These are phyloP conservation scores for Hemicentrotus pulcherrimus DNA, from an alignment of 35 echinoderm and acorn worm species.

Conservation along the genomic window DNA sequence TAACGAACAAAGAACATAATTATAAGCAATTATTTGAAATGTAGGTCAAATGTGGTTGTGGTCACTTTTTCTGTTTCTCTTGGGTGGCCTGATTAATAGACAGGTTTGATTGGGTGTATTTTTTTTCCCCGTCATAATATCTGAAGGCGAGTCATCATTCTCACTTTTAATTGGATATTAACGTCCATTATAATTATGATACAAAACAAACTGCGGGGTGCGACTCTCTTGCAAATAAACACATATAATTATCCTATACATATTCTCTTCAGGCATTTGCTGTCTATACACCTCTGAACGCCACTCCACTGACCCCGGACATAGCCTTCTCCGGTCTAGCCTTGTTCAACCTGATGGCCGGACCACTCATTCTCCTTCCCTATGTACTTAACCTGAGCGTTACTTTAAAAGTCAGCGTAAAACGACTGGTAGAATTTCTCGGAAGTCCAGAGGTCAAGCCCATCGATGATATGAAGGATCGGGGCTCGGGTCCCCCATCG, in stretches of 20 bases:
- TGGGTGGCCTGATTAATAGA: too few species aligned
- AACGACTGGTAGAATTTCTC: slow-evolving; percentile 55
- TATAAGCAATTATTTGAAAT: too few species aligned
- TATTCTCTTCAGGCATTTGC: slow-evolving; percentile 61
- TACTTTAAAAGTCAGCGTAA: slow-evolving; percentile 53
- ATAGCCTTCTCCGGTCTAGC: slow-evolving; percentile 65
- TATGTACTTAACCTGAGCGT: slow-evolving; percentile 49
- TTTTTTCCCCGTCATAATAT: neutral
- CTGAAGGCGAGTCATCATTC: neutral
- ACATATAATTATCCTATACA: neutral
- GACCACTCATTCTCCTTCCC: slow-evolving; percentile 57
- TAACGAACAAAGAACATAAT: too few species aligned
- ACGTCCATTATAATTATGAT: neutral
- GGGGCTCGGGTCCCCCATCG: neutral
- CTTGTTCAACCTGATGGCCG: slow-evolving; percentile 63
- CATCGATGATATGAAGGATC: neutral
- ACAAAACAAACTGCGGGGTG: neutral
- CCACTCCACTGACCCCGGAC: slow-evolving; percentile 57
- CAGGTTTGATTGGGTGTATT: too few species aligned
- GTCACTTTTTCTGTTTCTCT: too few species aligned
- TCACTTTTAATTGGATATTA: neutral
- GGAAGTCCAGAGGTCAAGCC: slow-evolving; percentile 51
- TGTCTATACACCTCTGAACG: slow-evolving; percentile 54
- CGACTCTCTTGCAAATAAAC: neutral
- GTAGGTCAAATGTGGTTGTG: too few species aligned